Conservation (phyloP, 2,797 vertebrate genomes). For the Acridotheres tristis region DNA sequence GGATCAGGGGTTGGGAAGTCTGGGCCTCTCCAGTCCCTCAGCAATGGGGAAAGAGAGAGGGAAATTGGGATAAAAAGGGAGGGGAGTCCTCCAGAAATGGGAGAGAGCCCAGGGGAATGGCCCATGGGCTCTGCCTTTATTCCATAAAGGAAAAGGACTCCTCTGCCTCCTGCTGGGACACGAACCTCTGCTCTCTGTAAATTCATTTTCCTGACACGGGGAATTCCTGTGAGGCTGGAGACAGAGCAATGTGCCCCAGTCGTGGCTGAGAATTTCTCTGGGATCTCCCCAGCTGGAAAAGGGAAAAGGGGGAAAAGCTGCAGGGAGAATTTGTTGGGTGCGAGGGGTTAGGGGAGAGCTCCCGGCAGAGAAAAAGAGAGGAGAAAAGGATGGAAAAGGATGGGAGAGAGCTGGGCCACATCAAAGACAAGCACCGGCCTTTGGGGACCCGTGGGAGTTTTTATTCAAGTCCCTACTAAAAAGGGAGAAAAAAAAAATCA, state of each 20-base stretch:
- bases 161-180: no score
- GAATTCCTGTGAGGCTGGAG: not conserved
- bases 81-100: no score
- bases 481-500: slow-evolving; percentile 25
- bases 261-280: not conserved
- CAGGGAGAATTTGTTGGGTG: not conserved
- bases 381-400: not conserved
- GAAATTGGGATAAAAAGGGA: no score
- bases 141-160: no score
- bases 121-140: no score
- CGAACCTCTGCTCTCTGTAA: no score
- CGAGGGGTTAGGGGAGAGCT: not conserved
- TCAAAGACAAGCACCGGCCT: not conserved
- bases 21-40: no score
- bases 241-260: accelerated
- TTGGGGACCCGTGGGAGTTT: not conserved
- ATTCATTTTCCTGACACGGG: no score
- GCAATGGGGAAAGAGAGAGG: no score
- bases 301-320: not conserved
- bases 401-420: not conserved
- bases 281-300: not conserved
- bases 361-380: not conserved
- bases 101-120: no score
- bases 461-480: slow-evolving; percentile 9
- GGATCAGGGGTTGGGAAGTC: no score